Evolutionary conservation across 2,888 invertebrate species (phyloP), one percentile per base, ranked within the genome.

Genomic region (Drosophila rellima): DNA sequence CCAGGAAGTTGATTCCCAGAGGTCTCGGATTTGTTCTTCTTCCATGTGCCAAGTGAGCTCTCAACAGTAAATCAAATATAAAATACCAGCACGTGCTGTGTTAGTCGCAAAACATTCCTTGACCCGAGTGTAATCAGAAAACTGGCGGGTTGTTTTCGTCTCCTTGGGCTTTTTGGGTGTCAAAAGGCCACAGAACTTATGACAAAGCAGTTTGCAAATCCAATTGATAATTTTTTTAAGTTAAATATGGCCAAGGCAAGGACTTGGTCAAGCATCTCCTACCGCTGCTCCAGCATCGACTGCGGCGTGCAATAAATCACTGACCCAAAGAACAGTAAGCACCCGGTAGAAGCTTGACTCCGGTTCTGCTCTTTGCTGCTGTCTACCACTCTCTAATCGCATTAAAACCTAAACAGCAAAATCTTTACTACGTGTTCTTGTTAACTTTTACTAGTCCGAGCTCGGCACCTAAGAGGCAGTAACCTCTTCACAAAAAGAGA

Each of bases 201-300:
- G 88, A 88, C 82, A 85, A 82, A 82, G 88, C 88, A 70, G 88
- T 85, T 82, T 82, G 68, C 79, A 88, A 82, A 85, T 88, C 88
- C 88, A 79, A 82, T 82, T 82, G 88, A 82, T 88, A 82, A 65
- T 79, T 88, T 82, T 81, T 81, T 88, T 63, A 86, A 88, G 61
- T 82, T 79, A 79, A 82, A 82, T 85, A 88, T 82, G 70, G 63
- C 59, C 63, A 51, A 18, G 20, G 31, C 52, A 54, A 57, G 17
- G 64, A 54, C 57, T 64, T 64, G 61, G 63, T 17, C 26, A 1
- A 17, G 5, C 48, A 45, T 33, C 52, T 50, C 47, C 57, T 31
- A 2, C 20, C 13, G 5, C 13, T 39, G 8, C 10, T 7, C 47
- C 63, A 50, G 52, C 82, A 55, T 87, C 74, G 82, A 82, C 74